Percentiles rank a stretch among this genome's conserved stretches.
These are phyloP conservation scores for Pachypanchax playfairii DNA, from an alignment of 2,113 vertebrate species.

Conservation along the genomic window DNA sequence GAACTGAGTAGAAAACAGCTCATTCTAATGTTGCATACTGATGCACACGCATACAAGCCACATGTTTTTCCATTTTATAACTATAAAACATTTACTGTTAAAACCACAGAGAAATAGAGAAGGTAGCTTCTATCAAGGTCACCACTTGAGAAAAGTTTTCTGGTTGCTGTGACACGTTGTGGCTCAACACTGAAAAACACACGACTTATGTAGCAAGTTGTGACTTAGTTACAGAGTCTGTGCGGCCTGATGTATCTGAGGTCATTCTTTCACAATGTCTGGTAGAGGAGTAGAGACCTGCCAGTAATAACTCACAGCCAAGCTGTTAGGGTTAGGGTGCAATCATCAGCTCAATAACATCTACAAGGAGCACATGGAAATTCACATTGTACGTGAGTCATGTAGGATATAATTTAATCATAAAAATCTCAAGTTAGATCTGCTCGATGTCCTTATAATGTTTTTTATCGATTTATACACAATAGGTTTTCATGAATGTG, in stretches of 20 bases:
- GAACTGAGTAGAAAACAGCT: no score
- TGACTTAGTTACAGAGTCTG: conserved; percentile 59
- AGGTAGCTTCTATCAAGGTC: conserved; percentile 52
- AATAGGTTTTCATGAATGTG: neutral
- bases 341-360: conserved; percentile 36
- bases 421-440: no score
- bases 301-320: conserved; percentile 60
- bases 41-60: no score
- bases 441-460: no score
- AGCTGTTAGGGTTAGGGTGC: conserved; percentile 49
- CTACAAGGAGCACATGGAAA: conserved; percentile 26
- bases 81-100: neutral
- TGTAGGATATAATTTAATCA: conserved; percentile 15
- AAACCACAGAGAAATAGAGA: conserved; percentile 18
- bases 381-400: conserved; percentile 21
- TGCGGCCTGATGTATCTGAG: conserved; percentile 53
- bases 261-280: conserved; percentile 56
- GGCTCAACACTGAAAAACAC: conserved; percentile 47
- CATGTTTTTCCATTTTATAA: no score
- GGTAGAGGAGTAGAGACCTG: conserved; percentile 47
- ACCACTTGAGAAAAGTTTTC: conserved; percentile 35
- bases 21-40: no score
- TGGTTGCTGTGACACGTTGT: conserved; percentile 39
- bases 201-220: conserved; percentile 64
- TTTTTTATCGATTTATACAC: neutral